Evolutionary conservation across 2,888 invertebrate genomes (phyloP).

Genomic region (Empis livida): DNA sequence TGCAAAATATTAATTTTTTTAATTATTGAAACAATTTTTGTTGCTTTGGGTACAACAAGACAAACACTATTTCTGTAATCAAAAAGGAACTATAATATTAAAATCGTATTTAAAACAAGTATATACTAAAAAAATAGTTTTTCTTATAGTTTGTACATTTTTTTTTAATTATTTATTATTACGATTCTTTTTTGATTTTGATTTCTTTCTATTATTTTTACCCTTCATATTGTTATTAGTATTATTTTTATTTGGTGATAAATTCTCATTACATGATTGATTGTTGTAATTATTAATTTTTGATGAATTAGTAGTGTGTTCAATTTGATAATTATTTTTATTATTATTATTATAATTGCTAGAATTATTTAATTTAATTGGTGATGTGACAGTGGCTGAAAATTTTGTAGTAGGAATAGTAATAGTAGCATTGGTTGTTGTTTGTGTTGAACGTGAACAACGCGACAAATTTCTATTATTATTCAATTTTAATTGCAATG

Average conservation of each 20-base stretch:
- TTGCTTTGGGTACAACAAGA: too few species aligned
- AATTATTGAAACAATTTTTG: too few species aligned
- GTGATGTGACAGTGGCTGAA: too few species aligned
- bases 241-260: neutral
- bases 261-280: neutral
- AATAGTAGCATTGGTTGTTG: slow-evolving; percentile 6
- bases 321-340: neutral
- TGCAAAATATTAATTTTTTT: too few species aligned
- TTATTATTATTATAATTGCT: neutral
- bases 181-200: neutral
- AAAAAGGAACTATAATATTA: too few species aligned
- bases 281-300: neutral
- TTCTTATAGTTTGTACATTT: too few species aligned
- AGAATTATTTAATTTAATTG: neutral
- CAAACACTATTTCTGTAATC: too few species aligned
- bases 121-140: too few species aligned
- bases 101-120: too few species aligned
- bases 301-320: neutral
- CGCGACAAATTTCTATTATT: slow-evolving; percentile 2
- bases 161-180: neutral
- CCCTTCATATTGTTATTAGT: neutral
- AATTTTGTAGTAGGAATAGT: too few species aligned
- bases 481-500: slow-evolving; percentile 2
- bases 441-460: slow-evolving; percentile 12
- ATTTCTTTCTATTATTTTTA: neutral